Evolutionary conservation across 1,140 invertebrate genomes (phyloP).

Genomic region (Solenopsis fugax): DNA sequence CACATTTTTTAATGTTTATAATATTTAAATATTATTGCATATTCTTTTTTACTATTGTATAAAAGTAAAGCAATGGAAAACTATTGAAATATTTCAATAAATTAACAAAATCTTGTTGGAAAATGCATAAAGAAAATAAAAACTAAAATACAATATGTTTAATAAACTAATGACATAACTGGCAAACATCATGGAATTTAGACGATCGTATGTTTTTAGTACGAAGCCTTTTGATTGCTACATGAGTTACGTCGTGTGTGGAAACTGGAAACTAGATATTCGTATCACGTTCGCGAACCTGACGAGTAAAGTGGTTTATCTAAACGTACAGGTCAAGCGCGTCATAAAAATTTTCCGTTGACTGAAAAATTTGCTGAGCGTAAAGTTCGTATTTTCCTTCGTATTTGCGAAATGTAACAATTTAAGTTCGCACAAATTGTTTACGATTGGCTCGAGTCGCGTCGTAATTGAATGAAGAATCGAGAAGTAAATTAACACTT

Average conservation of each 20-base stretch:
- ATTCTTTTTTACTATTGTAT: not conserved
- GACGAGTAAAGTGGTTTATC: constrained; percentile 76
- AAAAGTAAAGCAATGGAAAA: not conserved
- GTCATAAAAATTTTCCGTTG: constrained; percentile 64
- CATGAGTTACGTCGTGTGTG: constrained; percentile 29
- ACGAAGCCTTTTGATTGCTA: constrained; percentile 35
- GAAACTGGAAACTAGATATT: constrained; percentile 50
- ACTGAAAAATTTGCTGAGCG: constrained; percentile 60
- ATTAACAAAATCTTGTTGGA: not conserved
- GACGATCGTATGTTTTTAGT: constrained; percentile 15
- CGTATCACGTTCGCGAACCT: constrained; percentile 74
- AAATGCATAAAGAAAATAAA: not conserved
- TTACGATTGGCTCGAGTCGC: not conserved
- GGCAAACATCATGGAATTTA: not conserved
- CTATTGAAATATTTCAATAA: not conserved
- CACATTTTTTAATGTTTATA: not conserved
- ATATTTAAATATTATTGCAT: not conserved
- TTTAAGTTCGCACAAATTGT: constrained; percentile 14
- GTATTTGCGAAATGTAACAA: constrained; percentile 22
- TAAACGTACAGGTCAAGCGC: constrained; percentile 69
- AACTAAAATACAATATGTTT: not conserved
- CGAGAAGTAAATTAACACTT: constrained; percentile 36
- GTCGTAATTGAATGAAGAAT: not conserved
- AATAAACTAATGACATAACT: not conserved
- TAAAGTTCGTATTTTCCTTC: constrained; percentile 31